A percentile compares a stretch with the other conserved stretches of the same genome.
These are phyloP conservation scores for Xiphorhynchus elegans DNA, from an alignment of 2,113 vertebrate genomes.

Conservation along the genomic window DNA sequence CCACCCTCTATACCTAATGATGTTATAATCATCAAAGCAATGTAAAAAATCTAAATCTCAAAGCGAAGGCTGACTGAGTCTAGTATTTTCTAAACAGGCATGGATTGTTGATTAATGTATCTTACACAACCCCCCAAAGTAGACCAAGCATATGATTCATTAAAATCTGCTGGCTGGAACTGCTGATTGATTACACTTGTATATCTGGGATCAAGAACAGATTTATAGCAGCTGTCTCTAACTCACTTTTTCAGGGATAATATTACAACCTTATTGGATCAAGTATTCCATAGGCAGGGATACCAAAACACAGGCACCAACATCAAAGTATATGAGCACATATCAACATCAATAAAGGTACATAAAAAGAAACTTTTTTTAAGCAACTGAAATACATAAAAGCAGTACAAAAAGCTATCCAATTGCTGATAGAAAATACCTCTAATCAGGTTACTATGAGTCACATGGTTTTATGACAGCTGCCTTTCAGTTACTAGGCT, in stretches of 20 bases:
- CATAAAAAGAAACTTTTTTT: neutral
- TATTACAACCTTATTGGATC: neutral
- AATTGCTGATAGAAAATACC: neutral
- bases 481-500: neutral
- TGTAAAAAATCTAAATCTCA: neutral
- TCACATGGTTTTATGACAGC: neutral
- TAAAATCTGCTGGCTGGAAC: neutral
- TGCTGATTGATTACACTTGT: neutral
- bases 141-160: neutral
- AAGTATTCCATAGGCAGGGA: neutral
- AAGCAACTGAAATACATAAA: neutral
- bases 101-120: neutral
- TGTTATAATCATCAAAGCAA: slow-evolving; percentile 8
- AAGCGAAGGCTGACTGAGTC: neutral
- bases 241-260: neutral
- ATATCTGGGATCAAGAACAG: neutral
- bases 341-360: neutral
- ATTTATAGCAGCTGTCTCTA: neutral
- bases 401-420: neutral
- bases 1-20: neutral
- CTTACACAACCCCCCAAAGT: neutral
- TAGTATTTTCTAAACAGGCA: neutral
- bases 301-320: neutral
- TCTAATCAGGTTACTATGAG: neutral
- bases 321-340: neutral